phyloP scores from a whole-genome alignment of 2,797 vertebrate species.

The Cyprinodon diabolis region DNA sequence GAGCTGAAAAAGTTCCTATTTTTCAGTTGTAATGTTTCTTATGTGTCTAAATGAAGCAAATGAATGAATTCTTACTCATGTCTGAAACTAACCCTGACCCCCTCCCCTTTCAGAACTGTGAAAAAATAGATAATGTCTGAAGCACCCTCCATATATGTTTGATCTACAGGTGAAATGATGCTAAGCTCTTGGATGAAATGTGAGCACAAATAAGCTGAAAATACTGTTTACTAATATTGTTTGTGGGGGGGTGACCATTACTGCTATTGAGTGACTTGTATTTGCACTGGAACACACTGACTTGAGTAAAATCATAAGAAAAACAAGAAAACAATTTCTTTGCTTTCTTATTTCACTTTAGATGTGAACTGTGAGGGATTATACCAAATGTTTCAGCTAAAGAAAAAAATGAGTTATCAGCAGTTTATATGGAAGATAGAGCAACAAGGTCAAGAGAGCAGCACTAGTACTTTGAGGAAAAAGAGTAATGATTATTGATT shows the following conservation, averaged over 20 bases:
- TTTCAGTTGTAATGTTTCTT: slow-evolving; percentile 28
- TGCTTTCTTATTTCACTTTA: not conserved
- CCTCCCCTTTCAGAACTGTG: not conserved
- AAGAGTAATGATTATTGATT: too few species aligned
- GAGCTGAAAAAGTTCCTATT: not conserved
- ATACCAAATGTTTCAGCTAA: not conserved
- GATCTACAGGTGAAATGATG: slow-evolving; percentile 35
- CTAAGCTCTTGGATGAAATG: slow-evolving; percentile 38
- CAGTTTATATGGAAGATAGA: too few species aligned
- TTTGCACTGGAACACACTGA: slow-evolving; percentile 91
- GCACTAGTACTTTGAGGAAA: too few species aligned
- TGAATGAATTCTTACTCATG: slow-evolving; percentile 40
- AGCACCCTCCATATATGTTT: slow-evolving; percentile 21
- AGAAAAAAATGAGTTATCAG: too few species aligned
- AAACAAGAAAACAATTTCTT: slow-evolving; percentile 41
- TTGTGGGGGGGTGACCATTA: slow-evolving; percentile 82
- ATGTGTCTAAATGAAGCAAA: not conserved
- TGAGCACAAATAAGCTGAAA: slow-evolving; percentile 72
- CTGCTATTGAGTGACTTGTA: slow-evolving; percentile 86
- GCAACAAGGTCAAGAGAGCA: too few species aligned
- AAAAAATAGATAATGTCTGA: not conserved
- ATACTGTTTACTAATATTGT: slow-evolving; percentile 60
- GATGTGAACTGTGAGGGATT: not conserved
- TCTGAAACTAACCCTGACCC: slow-evolving; percentile 46
- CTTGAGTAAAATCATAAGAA: slow-evolving; percentile 87